Conservation (phyloP, 2,888 invertebrate genomes). For the Miltochrista miniata region DNA sequence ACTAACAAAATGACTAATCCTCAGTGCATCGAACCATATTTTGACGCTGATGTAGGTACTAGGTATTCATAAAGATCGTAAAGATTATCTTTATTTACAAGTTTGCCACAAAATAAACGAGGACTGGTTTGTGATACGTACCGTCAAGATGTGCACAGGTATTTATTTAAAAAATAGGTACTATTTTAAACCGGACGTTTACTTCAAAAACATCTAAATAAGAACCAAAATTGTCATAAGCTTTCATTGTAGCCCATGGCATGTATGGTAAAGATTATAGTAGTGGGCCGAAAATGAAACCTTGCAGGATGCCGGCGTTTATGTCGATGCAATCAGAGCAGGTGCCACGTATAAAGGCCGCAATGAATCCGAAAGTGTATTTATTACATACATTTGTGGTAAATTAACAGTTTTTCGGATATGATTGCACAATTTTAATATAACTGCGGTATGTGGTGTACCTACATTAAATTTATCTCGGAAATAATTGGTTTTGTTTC, state of each 20-base stretch:
- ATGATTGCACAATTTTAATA: too few species aligned
- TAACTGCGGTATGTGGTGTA: too few species aligned
- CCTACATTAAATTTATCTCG: too few species aligned
- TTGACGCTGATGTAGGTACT: slow-evolving; percentile 30
- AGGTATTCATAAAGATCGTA: slow-evolving; percentile 38
- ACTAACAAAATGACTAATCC: slow-evolving; percentile 37
- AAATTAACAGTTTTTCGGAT: too few species aligned
- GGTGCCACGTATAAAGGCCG: too few species aligned
- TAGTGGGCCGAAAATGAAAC: too few species aligned
- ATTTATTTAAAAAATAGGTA: slow-evolving; percentile 19
- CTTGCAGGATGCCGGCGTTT: not conserved
- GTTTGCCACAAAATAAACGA: slow-evolving; percentile 48
- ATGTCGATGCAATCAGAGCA: too few species aligned
- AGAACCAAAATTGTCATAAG: not conserved
- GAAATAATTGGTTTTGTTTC: too few species aligned
- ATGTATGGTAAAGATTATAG: too few species aligned
- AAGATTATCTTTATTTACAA: slow-evolving; percentile 47
- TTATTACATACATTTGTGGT: too few species aligned
- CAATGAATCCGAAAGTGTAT: too few species aligned
- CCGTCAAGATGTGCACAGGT: slow-evolving; percentile 19
- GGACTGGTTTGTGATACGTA: slow-evolving; percentile 42
- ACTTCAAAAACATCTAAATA: not conserved
- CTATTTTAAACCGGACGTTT: not conserved
- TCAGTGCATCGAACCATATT: slow-evolving; percentile 54
- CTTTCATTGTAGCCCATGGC: not conserved